A percentile compares a stretch with the other conserved stretches of the same genome.
phyloP scores from a whole-genome alignment of 2,797 vertebrate species.

The Rhodeus uyekii region DNA sequence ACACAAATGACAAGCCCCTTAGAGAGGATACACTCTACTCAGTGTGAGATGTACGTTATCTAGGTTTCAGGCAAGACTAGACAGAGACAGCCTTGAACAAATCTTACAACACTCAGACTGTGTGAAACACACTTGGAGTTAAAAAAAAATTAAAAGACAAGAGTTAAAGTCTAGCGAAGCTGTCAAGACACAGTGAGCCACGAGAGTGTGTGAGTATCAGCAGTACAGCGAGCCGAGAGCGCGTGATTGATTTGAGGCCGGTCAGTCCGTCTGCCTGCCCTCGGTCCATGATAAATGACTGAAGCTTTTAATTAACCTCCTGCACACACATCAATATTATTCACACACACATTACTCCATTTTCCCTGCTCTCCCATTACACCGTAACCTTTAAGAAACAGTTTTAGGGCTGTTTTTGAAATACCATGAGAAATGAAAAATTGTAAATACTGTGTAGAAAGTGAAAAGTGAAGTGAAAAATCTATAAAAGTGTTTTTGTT shows the following conservation, averaged over 20 bases:
- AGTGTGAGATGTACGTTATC: not conserved
- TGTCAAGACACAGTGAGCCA: not conserved
- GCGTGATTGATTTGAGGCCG: slow-evolving; percentile 60
- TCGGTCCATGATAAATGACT: slow-evolving; percentile 60
- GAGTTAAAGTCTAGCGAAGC: slow-evolving; percentile 1
- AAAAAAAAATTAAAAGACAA: slow-evolving; percentile 2
- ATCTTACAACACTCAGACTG: slow-evolving; percentile 12
- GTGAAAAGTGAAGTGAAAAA: slow-evolving; percentile 27
- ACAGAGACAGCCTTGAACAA: not conserved
- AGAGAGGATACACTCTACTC: slow-evolving; percentile 7
- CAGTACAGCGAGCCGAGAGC: slow-evolving; percentile 45
- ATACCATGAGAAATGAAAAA: slow-evolving; percentile 64
- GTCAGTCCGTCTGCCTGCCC: slow-evolving; percentile 46
- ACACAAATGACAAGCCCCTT: slow-evolving; percentile 28
- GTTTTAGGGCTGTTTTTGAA: slow-evolving; percentile 63
- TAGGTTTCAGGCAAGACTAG: slow-evolving; percentile 8
- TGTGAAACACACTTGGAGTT: not conserved
- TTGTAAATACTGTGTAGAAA: slow-evolving; percentile 47
- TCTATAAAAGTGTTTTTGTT: slow-evolving; percentile 31
- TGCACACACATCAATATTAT: slow-evolving; percentile 64
- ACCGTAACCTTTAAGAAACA: slow-evolving; percentile 70
- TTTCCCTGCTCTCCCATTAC: slow-evolving; percentile 61
- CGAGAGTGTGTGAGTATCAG: slow-evolving; percentile 40
- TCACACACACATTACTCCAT: slow-evolving; percentile 53
- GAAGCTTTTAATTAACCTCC: slow-evolving; percentile 67